phyloP scores from a whole-genome alignment of 2,888 invertebrate species.

The Eupithecia centaureata region DNA sequence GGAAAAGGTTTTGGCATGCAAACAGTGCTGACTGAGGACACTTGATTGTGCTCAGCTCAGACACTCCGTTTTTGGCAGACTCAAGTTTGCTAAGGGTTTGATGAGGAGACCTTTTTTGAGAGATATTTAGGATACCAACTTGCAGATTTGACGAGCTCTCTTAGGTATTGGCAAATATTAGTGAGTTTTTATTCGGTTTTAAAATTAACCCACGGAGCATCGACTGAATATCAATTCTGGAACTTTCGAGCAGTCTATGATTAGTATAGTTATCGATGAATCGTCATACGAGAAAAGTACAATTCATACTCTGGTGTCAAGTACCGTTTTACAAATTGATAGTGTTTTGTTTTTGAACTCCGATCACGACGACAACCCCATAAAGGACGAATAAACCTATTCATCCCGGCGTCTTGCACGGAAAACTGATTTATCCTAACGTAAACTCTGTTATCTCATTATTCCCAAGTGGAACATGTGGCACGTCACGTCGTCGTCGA shows the following conservation, averaged over 20 bases:
- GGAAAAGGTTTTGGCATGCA: background rate
- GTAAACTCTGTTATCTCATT: background rate
- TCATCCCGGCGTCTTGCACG: background rate
- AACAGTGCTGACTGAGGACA: slow-evolving; percentile 9
- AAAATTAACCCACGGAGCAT: background rate
- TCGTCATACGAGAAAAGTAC: background rate
- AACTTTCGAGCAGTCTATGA: background rate
- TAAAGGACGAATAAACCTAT: background rate
- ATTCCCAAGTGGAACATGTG: background rate
- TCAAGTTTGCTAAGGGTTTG: slow-evolving; percentile 23
- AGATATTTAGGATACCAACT: background rate
- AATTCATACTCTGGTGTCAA: background rate
- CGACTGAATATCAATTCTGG: background rate
- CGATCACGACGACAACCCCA: background rate
- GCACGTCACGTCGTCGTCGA: background rate
- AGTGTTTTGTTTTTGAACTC: background rate
- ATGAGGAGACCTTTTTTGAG: slow-evolving; percentile 16
- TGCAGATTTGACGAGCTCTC: background rate
- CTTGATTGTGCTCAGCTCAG: slow-evolving; percentile 10
- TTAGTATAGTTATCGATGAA: background rate
- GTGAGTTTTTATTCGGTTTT: background rate
- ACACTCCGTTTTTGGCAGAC: slow-evolving; percentile 16
- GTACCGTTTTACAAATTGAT: background rate
- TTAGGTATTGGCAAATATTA: background rate
- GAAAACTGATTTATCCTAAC: slow-evolving; percentile 3